Conservation (phyloP, 2,797 vertebrate species). For the Hypotaenidia okinawae region DNA sequence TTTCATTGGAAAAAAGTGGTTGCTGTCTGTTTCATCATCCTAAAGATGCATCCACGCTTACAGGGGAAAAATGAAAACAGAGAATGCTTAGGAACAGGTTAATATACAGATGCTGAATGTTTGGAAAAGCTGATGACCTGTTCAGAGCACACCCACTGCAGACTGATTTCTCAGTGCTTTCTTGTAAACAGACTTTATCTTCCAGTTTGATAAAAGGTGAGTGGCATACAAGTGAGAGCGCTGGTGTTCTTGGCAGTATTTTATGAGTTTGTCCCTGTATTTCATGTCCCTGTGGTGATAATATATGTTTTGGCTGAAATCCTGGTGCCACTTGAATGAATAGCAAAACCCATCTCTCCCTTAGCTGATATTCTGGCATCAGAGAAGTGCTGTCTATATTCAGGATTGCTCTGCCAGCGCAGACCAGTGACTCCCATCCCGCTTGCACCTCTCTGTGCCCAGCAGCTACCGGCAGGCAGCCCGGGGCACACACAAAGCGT, state of each 20-base stretch:
- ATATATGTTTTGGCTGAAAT: background rate
- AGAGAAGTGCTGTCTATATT: too few species aligned
- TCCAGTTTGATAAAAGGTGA: background rate
- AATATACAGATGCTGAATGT: background rate
- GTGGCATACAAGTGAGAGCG: background rate
- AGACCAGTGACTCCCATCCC: accelerated
- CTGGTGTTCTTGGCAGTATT: background rate
- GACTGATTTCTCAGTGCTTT: background rate
- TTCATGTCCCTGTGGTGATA: background rate
- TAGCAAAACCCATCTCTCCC: background rate
- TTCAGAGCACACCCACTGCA: background rate
- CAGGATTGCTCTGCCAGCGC: background rate
- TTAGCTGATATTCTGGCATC: background rate
- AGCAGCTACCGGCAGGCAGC: background rate
- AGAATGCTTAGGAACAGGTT: background rate
- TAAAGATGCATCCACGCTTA: background rate
- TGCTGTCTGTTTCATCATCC: background rate
- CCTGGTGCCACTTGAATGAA: background rate
- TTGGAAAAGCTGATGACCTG: background rate
- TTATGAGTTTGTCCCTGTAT: background rate
- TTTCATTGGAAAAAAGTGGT: background rate
- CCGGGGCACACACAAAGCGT: background rate
- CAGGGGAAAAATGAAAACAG: background rate
- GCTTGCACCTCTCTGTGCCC: accelerated
- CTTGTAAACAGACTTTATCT: background rate